phyloP scores from a whole-genome alignment of 2,888 invertebrate species.

The Cephus spinipes region DNA sequence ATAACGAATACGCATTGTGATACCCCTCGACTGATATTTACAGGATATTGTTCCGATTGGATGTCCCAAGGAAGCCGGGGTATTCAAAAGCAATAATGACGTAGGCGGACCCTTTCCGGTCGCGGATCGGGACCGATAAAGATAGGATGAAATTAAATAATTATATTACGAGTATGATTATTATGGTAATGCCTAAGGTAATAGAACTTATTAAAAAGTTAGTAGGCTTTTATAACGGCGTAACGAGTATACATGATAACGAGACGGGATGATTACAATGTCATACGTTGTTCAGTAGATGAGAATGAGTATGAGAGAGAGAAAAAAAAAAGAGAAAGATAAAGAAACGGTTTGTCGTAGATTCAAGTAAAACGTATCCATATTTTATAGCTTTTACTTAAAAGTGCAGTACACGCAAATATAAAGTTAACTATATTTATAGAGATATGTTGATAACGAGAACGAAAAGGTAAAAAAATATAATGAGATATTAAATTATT shows the following conservation, averaged over 20 bases:
- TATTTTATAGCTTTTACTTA: constrained; percentile 63
- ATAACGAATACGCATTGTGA: constrained; percentile 53
- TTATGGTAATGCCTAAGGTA: constrained; percentile 4
- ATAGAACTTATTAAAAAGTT: neutral
- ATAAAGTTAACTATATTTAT: constrained; percentile 65
- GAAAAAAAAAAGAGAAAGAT: constrained; percentile 1
- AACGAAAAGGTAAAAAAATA: constrained; percentile 20
- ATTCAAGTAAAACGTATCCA: constrained; percentile 45
- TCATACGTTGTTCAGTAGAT: neutral
- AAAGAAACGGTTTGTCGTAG: constrained; percentile 20
- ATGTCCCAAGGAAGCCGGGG: constrained; percentile 65
- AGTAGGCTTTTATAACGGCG: constrained; percentile 7
- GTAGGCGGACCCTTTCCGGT: constrained; percentile 51
- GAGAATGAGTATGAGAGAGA: neutral
- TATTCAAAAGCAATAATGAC: constrained; percentile 66
- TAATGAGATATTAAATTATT: constrained; percentile 16
- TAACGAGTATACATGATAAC: neutral
- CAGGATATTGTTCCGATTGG: constrained; percentile 66
- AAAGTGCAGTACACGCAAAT: constrained; percentile 41
- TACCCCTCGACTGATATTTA: constrained; percentile 65
- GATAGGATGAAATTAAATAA: constrained; percentile 22
- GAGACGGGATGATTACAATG: neutral
- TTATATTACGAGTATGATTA: constrained; percentile 10
- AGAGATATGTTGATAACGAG: constrained; percentile 54
- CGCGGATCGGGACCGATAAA: constrained; percentile 41